phyloP scores from a whole-genome alignment of 2,888 invertebrate species.

The Mythimna pallens region DNA sequence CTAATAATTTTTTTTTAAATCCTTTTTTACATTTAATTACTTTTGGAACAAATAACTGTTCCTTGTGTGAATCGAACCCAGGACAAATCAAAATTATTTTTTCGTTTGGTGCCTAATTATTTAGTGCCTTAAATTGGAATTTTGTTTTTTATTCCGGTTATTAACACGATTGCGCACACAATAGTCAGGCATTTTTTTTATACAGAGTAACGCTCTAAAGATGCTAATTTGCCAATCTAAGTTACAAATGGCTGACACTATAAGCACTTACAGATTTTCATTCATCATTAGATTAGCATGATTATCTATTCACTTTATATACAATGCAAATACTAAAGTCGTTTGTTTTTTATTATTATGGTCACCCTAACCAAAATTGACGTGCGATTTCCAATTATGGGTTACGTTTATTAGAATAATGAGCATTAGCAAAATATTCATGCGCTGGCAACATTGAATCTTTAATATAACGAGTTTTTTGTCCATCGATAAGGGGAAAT shows the following conservation, averaged over 20 bases:
- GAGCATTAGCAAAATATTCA: constrained; percentile 82
- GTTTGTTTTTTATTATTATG: constrained; percentile 60
- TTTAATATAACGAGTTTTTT: constrained; percentile 74
- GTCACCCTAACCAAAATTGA: constrained; percentile 80
- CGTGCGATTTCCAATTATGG: constrained; percentile 82
- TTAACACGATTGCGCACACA: no score
- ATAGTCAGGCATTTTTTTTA: no score
- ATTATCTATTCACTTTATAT: constrained; percentile 4
- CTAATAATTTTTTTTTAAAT: no score
- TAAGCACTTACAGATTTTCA: constrained; percentile 28
- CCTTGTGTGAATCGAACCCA: no score
- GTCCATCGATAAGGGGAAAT: constrained; percentile 62
- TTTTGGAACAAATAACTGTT: no score
- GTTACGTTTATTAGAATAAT: constrained; percentile 83
- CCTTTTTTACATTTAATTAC: no score
- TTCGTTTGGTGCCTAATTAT: no score
- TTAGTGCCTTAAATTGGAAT: no score
- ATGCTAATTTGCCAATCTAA: constrained; percentile 24
- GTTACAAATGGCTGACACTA: constrained; percentile 1
- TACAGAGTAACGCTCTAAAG: neutral
- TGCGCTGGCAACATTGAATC: constrained; percentile 78
- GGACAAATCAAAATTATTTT: no score
- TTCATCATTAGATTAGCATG: constrained; percentile 48
- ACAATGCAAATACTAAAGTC: constrained; percentile 34
- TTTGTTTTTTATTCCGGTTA: no score